These are phyloP conservation scores for Malurus elegans DNA, from an alignment of 2,113 vertebrate genomes.

Conservation along the genomic window DNA sequence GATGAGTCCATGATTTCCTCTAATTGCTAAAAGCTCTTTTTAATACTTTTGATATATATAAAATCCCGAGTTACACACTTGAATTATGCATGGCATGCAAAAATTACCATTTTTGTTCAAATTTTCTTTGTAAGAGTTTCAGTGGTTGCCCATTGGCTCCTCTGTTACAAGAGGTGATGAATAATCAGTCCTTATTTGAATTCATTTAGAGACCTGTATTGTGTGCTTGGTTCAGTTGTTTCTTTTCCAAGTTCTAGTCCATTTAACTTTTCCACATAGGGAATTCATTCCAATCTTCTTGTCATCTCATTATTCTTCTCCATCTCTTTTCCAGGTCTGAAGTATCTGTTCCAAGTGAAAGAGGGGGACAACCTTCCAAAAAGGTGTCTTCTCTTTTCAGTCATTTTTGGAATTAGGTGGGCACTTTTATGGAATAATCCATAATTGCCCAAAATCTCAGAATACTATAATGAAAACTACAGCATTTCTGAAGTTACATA, in stretches of 20 bases:
- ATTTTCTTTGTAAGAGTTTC: neutral
- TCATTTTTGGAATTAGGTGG: neutral
- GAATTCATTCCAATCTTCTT: neutral
- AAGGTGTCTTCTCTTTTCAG: neutral
- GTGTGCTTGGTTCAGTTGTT: neutral
- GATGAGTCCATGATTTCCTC: neutral
- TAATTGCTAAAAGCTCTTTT: conserved; percentile 14
- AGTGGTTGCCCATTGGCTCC: conserved; percentile 8
- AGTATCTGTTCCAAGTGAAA: neutral
- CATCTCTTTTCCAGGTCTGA: neutral
- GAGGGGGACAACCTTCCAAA: neutral
- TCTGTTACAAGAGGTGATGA: conserved; percentile 6
- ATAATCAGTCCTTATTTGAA: conserved; percentile 43
- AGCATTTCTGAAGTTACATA: neutral
- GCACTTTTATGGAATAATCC: neutral
- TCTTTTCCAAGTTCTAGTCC: neutral
- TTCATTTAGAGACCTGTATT: neutral
- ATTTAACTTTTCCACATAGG: neutral
- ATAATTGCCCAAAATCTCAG: neutral
- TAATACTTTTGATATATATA: neutral
- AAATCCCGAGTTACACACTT: neutral
- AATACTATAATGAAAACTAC: neutral
- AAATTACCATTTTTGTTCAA: neutral
- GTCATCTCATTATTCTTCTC: neutral
- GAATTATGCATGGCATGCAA: conserved; percentile 28